Conservation (phyloP, 2,797 vertebrate genomes). For the Urosaurus nigricauda region DNA sequence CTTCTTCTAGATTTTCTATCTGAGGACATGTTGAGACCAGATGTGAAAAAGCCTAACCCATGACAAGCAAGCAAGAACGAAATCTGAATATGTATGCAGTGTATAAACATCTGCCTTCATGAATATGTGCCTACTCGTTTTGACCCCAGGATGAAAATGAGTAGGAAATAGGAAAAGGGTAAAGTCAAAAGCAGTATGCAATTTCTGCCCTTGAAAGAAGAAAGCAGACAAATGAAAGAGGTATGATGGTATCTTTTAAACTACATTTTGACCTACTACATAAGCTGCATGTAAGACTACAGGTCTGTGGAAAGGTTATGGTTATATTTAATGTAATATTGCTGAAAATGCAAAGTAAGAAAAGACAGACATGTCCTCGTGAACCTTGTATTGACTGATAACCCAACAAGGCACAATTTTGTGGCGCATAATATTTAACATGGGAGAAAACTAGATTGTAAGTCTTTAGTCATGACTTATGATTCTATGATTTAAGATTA, state of each 20-base stretch:
- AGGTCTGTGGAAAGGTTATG: not conserved
- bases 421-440: no score
- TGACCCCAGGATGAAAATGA: conserved; percentile 58
- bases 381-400: not conserved
- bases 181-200: conserved; percentile 78
- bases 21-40: conserved; percentile 95
- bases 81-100: conserved; percentile 74
- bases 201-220: conserved; percentile 61
- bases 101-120: conserved; percentile 68
- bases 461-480: no score
- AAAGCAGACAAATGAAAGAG: not conserved
- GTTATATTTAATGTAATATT: not conserved
- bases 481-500: no score
- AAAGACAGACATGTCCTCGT: not conserved
- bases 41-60: conserved; percentile 80
- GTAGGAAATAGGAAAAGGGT: conserved; percentile 64
- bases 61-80: conserved; percentile 69
- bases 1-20: conserved; percentile 87
- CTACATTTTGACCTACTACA: conserved; percentile 56
- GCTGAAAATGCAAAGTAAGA: not conserved
- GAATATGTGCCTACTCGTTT: conserved; percentile 63
- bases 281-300: conserved; percentile 60
- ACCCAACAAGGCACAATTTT: not conserved
- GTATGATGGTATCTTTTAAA: not conserved
- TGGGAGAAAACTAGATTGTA: no score